phyloP scores from a whole-genome alignment of 2,888 invertebrate genomes.

The Cataglyphis albicans region DNA sequence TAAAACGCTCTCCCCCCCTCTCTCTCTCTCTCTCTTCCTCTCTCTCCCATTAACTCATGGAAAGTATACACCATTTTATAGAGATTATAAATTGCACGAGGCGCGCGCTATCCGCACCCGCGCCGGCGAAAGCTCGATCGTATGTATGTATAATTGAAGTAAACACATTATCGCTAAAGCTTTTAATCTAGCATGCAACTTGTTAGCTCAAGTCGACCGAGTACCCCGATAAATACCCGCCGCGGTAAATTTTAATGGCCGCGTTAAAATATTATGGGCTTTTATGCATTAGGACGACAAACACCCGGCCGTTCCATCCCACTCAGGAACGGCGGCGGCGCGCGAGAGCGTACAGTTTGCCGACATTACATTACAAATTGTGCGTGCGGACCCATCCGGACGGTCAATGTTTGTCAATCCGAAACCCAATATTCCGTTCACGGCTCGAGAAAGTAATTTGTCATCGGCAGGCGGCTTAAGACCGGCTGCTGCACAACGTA shows the following conservation, averaged over 20 bases:
- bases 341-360: slow-evolving; percentile 58
- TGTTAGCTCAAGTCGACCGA: slow-evolving; percentile 65
- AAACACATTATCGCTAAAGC: slow-evolving; percentile 78
- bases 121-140: slow-evolving; percentile 7
- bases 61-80: slow-evolving; percentile 35
- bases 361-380: slow-evolving; percentile 76
- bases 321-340: slow-evolving; percentile 25
- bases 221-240: slow-evolving; percentile 61
- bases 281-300: slow-evolving; percentile 72
- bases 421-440: slow-evolving; percentile 77
- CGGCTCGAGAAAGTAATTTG: slow-evolving; percentile 79
- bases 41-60: not conserved
- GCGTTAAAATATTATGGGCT: slow-evolving; percentile 71
- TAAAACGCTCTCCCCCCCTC: slow-evolving; percentile 1
- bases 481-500: not conserved
- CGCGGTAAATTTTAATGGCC: slow-evolving; percentile 69
- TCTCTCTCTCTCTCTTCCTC: not conserved
- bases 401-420: slow-evolving; percentile 73
- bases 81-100: slow-evolving; percentile 45
- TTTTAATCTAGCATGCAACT: slow-evolving; percentile 79
- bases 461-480: slow-evolving; percentile 65
- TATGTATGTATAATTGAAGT: slow-evolving; percentile 64
- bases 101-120: slow-evolving; percentile 8
- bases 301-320: slow-evolving; percentile 57
- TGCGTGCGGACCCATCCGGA: slow-evolving; percentile 69